Evolutionary conservation across 2,888 invertebrate genomes (phyloP).

Genomic region (Leptopilina drosophilae): DNA sequence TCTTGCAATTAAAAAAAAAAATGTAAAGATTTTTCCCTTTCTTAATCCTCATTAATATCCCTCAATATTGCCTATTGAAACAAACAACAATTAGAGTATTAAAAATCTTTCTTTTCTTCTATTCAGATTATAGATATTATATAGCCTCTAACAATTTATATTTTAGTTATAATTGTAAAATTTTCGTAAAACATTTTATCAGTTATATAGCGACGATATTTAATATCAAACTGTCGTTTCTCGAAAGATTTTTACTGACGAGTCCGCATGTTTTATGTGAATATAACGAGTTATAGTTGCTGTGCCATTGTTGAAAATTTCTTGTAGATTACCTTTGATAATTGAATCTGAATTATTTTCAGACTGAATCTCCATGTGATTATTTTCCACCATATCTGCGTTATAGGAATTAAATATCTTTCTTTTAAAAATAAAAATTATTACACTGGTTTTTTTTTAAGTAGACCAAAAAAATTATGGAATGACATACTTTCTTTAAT

Average conservation of each 20-base stretch:
- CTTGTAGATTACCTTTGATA: slow-evolving; percentile 56
- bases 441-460: neutral
- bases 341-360: slow-evolving; percentile 55
- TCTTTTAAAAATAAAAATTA: neutral
- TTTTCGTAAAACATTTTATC: slow-evolving; percentile 29
- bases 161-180: slow-evolving; percentile 1
- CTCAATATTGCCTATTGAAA: slow-evolving; percentile 52
- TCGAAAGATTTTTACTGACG: slow-evolving; percentile 76
- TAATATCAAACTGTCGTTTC: slow-evolving; percentile 75
- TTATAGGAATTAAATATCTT: slow-evolving; percentile 50
- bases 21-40: neutral
- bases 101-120: slow-evolving; percentile 37
- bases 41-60: neutral
- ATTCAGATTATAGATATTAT: slow-evolving; percentile 34
- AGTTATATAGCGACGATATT: slow-evolving; percentile 35
- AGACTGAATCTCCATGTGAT: slow-evolving; percentile 58
- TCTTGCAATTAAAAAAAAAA: neutral
- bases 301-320: slow-evolving; percentile 64
- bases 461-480: slow-evolving; percentile 14
- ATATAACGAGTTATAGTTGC: slow-evolving; percentile 76
- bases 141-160: slow-evolving; percentile 48
- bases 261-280: slow-evolving; percentile 75
- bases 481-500: neutral
- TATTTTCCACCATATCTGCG: slow-evolving; percentile 59
- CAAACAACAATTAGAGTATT: slow-evolving; percentile 63